Evolutionary conservation across 2,113 vertebrate genomes (phyloP).

Genomic region (Rhabdornis inornatus): DNA sequence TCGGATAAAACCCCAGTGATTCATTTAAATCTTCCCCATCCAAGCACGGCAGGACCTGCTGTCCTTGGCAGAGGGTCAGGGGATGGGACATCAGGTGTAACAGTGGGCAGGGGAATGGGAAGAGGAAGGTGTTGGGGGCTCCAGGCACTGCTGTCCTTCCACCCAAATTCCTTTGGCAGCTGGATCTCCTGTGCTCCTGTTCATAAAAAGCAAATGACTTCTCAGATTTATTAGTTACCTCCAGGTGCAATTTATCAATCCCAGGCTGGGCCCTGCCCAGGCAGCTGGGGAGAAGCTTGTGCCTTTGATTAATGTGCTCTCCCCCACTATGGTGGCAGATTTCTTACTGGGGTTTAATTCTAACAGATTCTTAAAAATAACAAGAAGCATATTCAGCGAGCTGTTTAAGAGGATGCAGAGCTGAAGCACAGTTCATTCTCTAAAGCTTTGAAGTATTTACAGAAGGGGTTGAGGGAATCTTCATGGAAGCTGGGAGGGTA

Average conservation of each 20-base stretch:
- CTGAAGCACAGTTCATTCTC: neutral
- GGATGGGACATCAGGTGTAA: neutral
- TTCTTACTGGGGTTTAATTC: conserved; percentile 62
- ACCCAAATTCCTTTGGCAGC: neutral
- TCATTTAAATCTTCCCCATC: neutral
- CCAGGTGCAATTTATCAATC: conserved; percentile 66
- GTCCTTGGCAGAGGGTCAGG: neutral
- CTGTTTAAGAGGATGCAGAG: neutral
- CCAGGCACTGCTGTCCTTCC: neutral
- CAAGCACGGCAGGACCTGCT: fast-evolving
- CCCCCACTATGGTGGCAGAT: conserved; percentile 32
- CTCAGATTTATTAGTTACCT: conserved; percentile 68
- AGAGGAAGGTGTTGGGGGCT: neutral
- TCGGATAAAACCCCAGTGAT: fast-evolving
- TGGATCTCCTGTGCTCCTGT: conserved; percentile 10
- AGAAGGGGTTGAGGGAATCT: neutral
- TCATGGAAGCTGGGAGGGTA: neutral
- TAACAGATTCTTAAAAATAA: conserved; percentile 61
- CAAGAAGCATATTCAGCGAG: conserved; percentile 17
- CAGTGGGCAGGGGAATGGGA: neutral
- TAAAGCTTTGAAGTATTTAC: neutral
- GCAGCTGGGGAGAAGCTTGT: conserved; percentile 10
- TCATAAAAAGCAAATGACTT: conserved; percentile 67
- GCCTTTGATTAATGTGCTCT: conserved; percentile 55
- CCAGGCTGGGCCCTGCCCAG: conserved; percentile 9